Percentiles rank a stretch among this genome's conserved stretches.
phyloP scores from a whole-genome alignment of 2,888 invertebrate species.

The Molanna angustata region DNA sequence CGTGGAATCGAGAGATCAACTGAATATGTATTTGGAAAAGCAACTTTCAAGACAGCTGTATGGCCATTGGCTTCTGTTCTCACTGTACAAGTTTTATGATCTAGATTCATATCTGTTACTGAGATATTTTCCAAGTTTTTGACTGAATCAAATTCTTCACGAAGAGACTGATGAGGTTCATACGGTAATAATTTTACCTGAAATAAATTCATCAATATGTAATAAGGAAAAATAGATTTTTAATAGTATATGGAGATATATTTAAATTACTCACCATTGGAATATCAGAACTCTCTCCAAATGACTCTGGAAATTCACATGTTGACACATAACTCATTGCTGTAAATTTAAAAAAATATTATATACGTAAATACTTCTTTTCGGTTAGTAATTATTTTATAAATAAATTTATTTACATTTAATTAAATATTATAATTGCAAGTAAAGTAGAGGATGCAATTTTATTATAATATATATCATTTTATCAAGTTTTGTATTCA shows the following conservation, averaged over 20 bases:
- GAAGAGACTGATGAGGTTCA: slow-evolving; percentile 42
- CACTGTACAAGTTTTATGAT: slow-evolving; percentile 58
- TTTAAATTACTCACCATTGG: slow-evolving; percentile 41
- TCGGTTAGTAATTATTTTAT: no score
- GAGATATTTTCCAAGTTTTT: slow-evolving; percentile 53
- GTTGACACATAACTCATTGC: slow-evolving; percentile 50
- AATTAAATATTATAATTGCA: no score
- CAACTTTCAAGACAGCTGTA: slow-evolving; percentile 55
- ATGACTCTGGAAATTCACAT: slow-evolving; percentile 44
- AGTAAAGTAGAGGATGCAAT: no score
- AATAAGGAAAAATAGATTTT: not conserved
- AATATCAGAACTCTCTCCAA: slow-evolving; percentile 45
- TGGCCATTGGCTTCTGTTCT: slow-evolving; percentile 56
- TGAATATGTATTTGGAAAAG: slow-evolving; percentile 55
- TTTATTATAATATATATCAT: no score
- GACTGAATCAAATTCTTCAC: slow-evolving; percentile 54
- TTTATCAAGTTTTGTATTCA: no score
- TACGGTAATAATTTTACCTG: slow-evolving; percentile 46
- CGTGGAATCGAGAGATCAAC: slow-evolving; percentile 51
- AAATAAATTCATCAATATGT: slow-evolving; percentile 29
- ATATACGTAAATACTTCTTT: no score
- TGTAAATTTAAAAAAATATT: slow-evolving; percentile 37
- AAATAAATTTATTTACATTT: no score
- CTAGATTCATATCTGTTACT: slow-evolving; percentile 58
- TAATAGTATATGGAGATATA: not conserved